Evolutionary conservation across 2,113 vertebrate species (phyloP), one percentile per base, ranked within the genome.

Genomic region (Brachypodius melanocephalos): DNA sequence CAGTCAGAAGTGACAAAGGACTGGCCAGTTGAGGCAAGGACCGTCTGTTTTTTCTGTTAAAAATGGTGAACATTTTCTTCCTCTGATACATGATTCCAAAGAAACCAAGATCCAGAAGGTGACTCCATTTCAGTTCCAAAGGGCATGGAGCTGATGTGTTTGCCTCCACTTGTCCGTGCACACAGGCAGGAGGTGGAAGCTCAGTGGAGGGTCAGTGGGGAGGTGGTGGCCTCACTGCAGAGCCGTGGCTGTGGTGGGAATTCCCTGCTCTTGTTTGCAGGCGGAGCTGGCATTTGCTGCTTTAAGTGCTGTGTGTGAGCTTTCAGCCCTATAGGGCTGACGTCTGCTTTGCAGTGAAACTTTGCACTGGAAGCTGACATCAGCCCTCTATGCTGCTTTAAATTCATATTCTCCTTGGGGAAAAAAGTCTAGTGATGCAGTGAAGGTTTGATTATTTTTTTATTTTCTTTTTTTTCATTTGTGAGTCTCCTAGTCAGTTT

Each of bases 291-390:
- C 7, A 1, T 78, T 67, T 38, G 58, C 67, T 74, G 42, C 71
- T 66, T 5, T 1, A 2, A 18, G 31, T 93, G 65, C 46, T 91
- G 65, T 12, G 3, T 78, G 12, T 46, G 65, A 88, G 51, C 59
- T 43, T 65, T 46, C 61, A 80, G 73, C 66, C 66, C 31, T 67
- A 1, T 48, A n/a, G 86, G 63, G 58, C 80, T 88, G 85, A 43
- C 77, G 72, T 78, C 77, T 94, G 95, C 80, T 92, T 74, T 89
- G 75, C 76, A 89, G 61, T 90, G 59, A 81, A 78, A 65, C 12
- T 49, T 49, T 80, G 40, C 59, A 24, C 31, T 89, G 61, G 57
- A 78, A 87, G 65, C 83, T 87, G 80, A 52, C 40, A 81, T 86
- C 84, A 90, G 32, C 68, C 31, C 48, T 81, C 61, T 78, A 4